phyloP scores from a whole-genome alignment of 2,888 invertebrate species.

The Apantesis nais region DNA sequence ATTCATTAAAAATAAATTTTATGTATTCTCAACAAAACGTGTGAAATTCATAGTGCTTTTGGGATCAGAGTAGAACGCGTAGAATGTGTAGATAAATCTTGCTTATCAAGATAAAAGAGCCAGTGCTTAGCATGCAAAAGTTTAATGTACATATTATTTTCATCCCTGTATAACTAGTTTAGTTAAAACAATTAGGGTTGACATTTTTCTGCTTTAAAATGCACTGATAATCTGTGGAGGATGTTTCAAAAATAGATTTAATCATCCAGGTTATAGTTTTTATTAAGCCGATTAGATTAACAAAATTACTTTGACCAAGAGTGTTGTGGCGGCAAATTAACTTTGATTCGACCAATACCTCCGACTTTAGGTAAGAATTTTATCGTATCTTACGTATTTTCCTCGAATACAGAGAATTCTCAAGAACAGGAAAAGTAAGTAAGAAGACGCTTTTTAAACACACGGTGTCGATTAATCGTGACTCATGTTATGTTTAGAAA shows the following conservation, averaged over 20 bases:
- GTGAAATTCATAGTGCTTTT: slow-evolving; percentile 21
- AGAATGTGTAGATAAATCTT: slow-evolving; percentile 11
- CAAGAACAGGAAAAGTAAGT: slow-evolving; percentile 3
- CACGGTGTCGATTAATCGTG: slow-evolving; percentile 4
- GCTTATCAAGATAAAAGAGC: slow-evolving; percentile 3
- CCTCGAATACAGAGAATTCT: not conserved
- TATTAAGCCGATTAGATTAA: slow-evolving; percentile 40
- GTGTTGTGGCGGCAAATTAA: slow-evolving; percentile 22
- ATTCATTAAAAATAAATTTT: slow-evolving; percentile 43
- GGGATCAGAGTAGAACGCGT: slow-evolving; percentile 27
- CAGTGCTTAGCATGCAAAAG: not conserved
- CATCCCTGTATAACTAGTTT: no score
- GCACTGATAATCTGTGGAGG: slow-evolving; percentile 4
- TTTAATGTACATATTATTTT: not conserved
- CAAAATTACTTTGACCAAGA: slow-evolving; percentile 33
- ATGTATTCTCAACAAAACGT: slow-evolving; percentile 41
- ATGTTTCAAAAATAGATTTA: slow-evolving; percentile 39
- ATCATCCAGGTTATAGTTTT: slow-evolving; percentile 36
- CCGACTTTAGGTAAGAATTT: not conserved
- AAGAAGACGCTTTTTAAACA: not conserved
- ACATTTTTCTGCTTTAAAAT: slow-evolving; percentile 2
- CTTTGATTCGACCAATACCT: slow-evolving; percentile 17
- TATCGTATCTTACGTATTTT: slow-evolving; percentile 1
- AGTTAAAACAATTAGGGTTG: not conserved
- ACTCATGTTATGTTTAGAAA: slow-evolving; percentile 4